Conservation (phyloP, 2,113 vertebrate genomes). For the Lamprotornis superbus region DNA sequence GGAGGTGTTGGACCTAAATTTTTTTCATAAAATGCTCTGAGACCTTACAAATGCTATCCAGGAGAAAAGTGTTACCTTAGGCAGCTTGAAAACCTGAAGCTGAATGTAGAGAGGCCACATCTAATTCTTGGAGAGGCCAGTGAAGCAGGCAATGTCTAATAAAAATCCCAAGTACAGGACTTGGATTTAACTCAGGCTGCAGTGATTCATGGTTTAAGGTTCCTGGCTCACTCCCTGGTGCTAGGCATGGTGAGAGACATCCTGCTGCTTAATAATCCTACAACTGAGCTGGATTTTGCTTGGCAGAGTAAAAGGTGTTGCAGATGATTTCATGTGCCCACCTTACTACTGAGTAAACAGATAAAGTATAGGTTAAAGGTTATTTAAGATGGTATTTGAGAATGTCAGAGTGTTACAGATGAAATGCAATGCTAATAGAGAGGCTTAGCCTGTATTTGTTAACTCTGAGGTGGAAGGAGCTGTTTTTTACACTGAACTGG, state of each 20-base stretch:
- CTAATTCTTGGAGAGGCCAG: not conserved
- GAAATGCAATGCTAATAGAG: not conserved
- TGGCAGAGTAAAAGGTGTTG: not conserved
- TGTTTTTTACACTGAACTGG: slow-evolving; percentile 7
- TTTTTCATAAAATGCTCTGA: not conserved
- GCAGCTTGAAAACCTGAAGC: not conserved
- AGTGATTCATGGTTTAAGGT: slow-evolving; percentile 40
- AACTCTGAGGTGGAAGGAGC: slow-evolving; percentile 33
- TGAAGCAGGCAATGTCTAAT: not conserved
- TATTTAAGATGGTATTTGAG: not conserved
- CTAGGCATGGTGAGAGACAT: slow-evolving; percentile 16
- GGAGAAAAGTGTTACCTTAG: not conserved
- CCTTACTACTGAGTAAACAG: not conserved
- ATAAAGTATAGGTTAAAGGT: not conserved
- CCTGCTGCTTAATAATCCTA: slow-evolving; percentile 12
- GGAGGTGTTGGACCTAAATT: not conserved
- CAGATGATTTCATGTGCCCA: not conserved
- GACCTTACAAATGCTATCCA: not conserved
- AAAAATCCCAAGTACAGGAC: not conserved
- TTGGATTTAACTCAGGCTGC: slow-evolving; percentile 31
- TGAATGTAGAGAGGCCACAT: not conserved
- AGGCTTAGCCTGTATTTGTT: not conserved
- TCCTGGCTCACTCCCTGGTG: slow-evolving; percentile 11
- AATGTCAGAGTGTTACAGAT: not conserved
- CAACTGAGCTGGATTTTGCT: not conserved